These are phyloP conservation scores for Drosophila tripunctata DNA, from an alignment of 2,888 invertebrate genomes.

Conservation along the genomic window DNA sequence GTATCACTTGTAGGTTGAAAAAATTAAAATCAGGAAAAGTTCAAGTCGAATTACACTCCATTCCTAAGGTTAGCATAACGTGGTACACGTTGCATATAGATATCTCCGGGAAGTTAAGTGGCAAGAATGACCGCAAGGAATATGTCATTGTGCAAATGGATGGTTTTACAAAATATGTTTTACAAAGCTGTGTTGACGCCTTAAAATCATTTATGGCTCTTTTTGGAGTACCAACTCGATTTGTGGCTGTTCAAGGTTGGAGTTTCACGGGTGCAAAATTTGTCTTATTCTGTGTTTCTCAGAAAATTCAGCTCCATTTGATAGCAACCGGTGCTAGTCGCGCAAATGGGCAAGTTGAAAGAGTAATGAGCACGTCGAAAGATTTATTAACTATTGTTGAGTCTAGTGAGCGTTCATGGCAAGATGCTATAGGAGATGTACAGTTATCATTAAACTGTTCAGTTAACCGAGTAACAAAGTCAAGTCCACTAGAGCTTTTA, in stretches of 20 bases:
- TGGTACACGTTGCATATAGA: constrained; percentile 12
- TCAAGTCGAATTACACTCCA: constrained; percentile 10
- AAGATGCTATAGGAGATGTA: no score
- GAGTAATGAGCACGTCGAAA: no score
- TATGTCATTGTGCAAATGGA: constrained; percentile 1
- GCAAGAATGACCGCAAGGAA: constrained; percentile 2
- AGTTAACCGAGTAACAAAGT: no score
- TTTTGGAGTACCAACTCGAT: constrained; percentile 11
- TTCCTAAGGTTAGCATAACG: constrained; percentile 1
- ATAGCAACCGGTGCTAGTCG: constrained; percentile 4
- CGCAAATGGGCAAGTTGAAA: constrained; percentile 6
- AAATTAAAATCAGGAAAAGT: constrained; percentile 1
- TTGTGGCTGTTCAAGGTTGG: constrained; percentile 29
- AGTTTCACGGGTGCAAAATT: constrained; percentile 17
- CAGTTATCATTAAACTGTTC: no score
- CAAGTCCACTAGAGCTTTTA: no score
- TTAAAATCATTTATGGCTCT: constrained; percentile 4
- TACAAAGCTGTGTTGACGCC: constrained; percentile 8
- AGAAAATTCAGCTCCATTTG: constrained; percentile 9
- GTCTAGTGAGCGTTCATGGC: no score
- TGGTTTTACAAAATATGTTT: background rate
- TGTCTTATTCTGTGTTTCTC: constrained; percentile 1
- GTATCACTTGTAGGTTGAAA: background rate
- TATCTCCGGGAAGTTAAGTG: background rate
- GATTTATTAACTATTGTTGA: no score